Base-by-base conservation (phyloP, 2,888 invertebrate genomes). In the Perizoma affinitatum region DNA sequence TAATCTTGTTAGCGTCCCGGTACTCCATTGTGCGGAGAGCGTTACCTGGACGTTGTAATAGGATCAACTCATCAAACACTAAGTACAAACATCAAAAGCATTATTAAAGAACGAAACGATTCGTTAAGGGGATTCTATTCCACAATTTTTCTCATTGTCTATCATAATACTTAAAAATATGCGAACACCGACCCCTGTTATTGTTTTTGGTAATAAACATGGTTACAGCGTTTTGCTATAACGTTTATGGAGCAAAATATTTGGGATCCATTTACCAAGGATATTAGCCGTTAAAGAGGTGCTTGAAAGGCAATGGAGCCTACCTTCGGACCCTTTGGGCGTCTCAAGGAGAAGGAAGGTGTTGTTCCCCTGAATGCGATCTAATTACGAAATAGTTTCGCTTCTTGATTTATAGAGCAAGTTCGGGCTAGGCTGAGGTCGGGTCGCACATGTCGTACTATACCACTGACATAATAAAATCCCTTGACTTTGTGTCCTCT, bases 371-470 rank as follows among this genome's bases (percentile, higher is more conserved):
- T 92, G 91, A 92, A 92, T 89, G 85, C 91, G 90, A 92, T 93
- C 92, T 92, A 93, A 93, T 93, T 93, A 91, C 92, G 86, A 88
- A 92, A 93, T 93, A 93, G 93, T 93, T 93, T 90, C 86, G 87
- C 91, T 92, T 89, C 90, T 92, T 93, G 93, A 93, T 93, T 93
- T 93, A 93, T 93, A 91, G 91, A 88, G 88, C 84, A 90, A 92
- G 91, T 93, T 93, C 77, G 76, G 22, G 22, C 22, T 22, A 22
- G 22, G 76, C 77, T 72, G 70, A 74, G 78, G 68, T 69, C 73
- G 84, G 84, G 84, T 79, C 82, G 83, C 81, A 84, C 87, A 88
- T 79, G 83, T 85, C 86, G 86, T 75, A 78, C 73, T 77, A 78
- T 80, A 81, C 84, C 82, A 73, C 74, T 82, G 80, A 86, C 82